Evolutionary conservation across 2,888 invertebrate genomes (phyloP), one percentile per base, ranked within the genome.

Genomic region (Tetrapedia diversipes): DNA sequence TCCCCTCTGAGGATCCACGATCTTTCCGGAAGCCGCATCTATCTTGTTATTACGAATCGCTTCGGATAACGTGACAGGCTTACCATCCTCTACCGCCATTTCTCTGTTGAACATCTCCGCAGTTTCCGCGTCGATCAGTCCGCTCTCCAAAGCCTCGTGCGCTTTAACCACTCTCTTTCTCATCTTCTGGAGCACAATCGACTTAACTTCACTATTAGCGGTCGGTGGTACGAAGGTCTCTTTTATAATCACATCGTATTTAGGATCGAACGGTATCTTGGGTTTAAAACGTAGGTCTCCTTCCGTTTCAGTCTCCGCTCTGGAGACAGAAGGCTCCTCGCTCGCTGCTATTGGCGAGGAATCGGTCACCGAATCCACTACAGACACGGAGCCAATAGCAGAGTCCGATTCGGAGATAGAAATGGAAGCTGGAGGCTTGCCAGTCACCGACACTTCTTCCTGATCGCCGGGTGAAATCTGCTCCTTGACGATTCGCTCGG

Each of bases 1-100:
- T 59, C 97, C 96, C 75, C 96, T 94, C 88, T 96, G 95, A 2
- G 96, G 96, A 92, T 99, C 98, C 6, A 95, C 92, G 75, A 98
- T 96, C 82, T 94, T 94, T 29, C 98, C 98, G 56, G 93, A 93
- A 60, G 94, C 94, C 56, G 96, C 95, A 90, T 96, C 94, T 59
- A 98, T 92, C 79, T 95, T 93, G 2, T 95, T 95, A 6, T 92
- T 91, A 77, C 94, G 94, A 24, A 98, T 93, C 2, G 97, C 97
- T 89, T 97, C 96, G 66, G 94, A 93, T n/a, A 98, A 93, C 24
- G 95, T 95, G 68, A 93, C 93, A 81, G 94, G 94, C 32, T 93
- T 93, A 53, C 93, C 93, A 1, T 94, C 93, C 53, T 93, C 92
- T 80, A 95, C 94, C 41, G 96, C 92, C 63, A 96, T 92, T 49